These are phyloP conservation scores for Kryptolebias ocellatus DNA, from an alignment of 2,797 vertebrate genomes.

Conservation along the genomic window DNA sequence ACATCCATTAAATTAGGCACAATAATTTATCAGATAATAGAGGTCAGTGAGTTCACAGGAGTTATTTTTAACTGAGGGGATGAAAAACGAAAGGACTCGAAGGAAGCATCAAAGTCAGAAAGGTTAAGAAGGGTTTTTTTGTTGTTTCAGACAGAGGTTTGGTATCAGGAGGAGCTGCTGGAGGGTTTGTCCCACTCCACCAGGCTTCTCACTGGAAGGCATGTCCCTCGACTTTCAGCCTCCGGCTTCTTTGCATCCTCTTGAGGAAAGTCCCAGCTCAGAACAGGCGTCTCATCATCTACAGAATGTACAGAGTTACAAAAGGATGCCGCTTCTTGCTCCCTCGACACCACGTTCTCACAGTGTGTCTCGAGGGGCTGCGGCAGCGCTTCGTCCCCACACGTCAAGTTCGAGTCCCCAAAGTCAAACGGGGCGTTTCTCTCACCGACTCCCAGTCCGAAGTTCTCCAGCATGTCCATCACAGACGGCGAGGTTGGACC, in stretches of 20 bases:
- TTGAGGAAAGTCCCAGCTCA: conserved; percentile 7
- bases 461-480: conserved; percentile 68
- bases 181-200: conserved; percentile 77
- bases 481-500: conserved; percentile 44
- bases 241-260: conserved; percentile 18
- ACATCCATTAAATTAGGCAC: conserved; percentile 5
- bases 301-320: background rate
- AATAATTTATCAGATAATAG: background rate
- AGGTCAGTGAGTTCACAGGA: background rate
- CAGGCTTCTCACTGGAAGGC: conserved; percentile 60
- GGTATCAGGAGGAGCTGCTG: conserved; percentile 60
- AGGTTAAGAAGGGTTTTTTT: background rate
- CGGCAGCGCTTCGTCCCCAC: conserved; percentile 1
- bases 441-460: conserved; percentile 62
- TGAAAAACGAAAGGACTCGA: background rate
- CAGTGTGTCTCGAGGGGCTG: conserved; percentile 26
- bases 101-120: background rate
- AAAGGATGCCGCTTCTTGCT: conserved; percentile 8
- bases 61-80: background rate
- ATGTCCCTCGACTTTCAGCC: conserved; percentile 11
- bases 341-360: conserved; percentile 5
- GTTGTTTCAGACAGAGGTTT: background rate
- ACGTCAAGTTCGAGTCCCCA: conserved; percentile 32
- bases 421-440: conserved; percentile 47
- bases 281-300: background rate